phyloP scores from a whole-genome alignment of 2,113 vertebrate species.

The Pollimyrus isidori region DNA sequence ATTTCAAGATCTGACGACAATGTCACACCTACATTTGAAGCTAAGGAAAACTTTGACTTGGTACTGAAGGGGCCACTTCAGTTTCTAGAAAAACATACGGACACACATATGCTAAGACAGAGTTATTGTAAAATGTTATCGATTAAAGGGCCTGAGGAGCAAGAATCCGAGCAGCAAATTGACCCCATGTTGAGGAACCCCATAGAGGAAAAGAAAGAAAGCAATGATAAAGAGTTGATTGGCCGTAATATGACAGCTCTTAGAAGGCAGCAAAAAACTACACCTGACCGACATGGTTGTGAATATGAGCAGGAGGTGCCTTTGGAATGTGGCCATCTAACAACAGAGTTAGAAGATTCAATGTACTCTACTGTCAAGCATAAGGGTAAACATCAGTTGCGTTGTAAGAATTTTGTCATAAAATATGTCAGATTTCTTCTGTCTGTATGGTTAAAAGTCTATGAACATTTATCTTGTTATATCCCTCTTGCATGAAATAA shows the following conservation, averaged over 20 bases:
- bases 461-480: not conserved
- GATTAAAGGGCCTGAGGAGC: not conserved
- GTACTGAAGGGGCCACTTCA: constrained; percentile 70
- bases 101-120: constrained; percentile 40
- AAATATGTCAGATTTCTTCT: not conserved
- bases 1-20: constrained; percentile 38
- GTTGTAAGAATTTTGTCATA: not conserved
- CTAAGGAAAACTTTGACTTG: constrained; percentile 68
- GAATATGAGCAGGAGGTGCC: constrained; percentile 53
- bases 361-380: constrained; percentile 24
- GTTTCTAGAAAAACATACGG: constrained; percentile 69
- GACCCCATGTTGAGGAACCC: constrained; percentile 16
- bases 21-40: constrained; percentile 51
- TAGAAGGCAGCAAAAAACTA: constrained; percentile 29
- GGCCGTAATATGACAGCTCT: constrained; percentile 18
- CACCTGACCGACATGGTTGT: constrained; percentile 15
- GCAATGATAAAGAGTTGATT: constrained; percentile 15
- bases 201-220: constrained; percentile 3
- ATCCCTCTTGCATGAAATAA: not conserved
- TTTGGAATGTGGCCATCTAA: constrained; percentile 15
- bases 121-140: constrained; percentile 17
- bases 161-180: not conserved
- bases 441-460: not conserved
- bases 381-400: constrained; percentile 37
- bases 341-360: constrained; percentile 34